phyloP scores from a whole-genome alignment of 2,797 vertebrate species.

The Sebastes elongatus region DNA sequence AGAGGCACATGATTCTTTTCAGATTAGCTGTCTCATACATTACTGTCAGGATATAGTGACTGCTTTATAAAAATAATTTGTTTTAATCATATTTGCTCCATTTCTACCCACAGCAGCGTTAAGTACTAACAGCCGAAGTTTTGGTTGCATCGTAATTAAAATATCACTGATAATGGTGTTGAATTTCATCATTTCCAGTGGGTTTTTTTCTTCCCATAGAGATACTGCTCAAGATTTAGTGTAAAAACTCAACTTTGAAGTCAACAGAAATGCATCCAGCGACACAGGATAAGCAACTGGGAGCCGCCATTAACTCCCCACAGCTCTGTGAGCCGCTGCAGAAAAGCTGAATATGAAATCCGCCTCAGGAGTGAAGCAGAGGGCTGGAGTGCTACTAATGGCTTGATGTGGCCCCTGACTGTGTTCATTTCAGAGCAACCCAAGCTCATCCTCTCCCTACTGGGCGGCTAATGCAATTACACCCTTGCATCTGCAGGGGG shows the following conservation, averaged over 20 bases:
- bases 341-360: constrained; percentile 52
- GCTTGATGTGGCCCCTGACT: constrained; percentile 65
- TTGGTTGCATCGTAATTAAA: background rate
- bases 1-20: too few relatives aligned
- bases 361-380: constrained; percentile 48
- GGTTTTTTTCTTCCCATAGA: background rate
- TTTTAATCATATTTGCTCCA: too few relatives aligned
- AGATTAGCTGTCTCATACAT: too few relatives aligned
- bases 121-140: background rate
- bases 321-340: constrained; percentile 36
- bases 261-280: constrained; percentile 6
- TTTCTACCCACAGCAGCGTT: too few relatives aligned
- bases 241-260: background rate
- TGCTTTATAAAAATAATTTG: too few relatives aligned
- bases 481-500: constrained; percentile 82
- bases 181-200: background rate
- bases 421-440: constrained; percentile 74
- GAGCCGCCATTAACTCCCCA: constrained; percentile 57
- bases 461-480: constrained; percentile 82
- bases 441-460: constrained; percentile 74
- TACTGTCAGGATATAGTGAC: too few relatives aligned
- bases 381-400: constrained; percentile 65
- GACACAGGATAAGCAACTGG: constrained; percentile 16
- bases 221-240: background rate
- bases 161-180: background rate